Evolutionary conservation across 2,797 vertebrate genomes (phyloP).

Genomic region (Knipowitschia caucasica): DNA sequence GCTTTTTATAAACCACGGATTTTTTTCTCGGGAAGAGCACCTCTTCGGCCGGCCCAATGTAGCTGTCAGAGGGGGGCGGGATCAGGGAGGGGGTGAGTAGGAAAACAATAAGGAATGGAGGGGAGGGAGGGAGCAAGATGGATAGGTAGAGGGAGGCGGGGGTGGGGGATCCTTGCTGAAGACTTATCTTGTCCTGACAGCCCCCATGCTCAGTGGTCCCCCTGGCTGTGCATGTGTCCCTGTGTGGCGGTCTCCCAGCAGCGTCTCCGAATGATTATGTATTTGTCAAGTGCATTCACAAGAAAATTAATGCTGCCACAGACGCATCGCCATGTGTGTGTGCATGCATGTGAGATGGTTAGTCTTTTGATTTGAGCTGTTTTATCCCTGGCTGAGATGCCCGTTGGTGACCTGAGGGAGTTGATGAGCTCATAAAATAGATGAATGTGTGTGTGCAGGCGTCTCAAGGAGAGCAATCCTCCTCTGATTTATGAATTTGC

Average conservation of each 20-base stretch:
- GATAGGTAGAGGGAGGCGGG: too few species aligned
- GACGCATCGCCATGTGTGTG: conserved; percentile 53
- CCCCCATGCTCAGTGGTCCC: conserved; percentile 71
- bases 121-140: too few species aligned
- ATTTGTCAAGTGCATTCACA: conserved; percentile 74
- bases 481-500: conserved; percentile 58
- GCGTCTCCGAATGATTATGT: conserved; percentile 71
- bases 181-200: conserved; percentile 78
- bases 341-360: conserved; percentile 49
- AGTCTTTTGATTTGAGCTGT: conserved; percentile 65
- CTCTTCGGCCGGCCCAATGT: too few species aligned
- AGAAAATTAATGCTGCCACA: conserved; percentile 74
- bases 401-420: conserved; percentile 73
- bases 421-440: conserved; percentile 73
- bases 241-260: conserved; percentile 66
- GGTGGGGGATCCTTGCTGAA: conserved; percentile 53
- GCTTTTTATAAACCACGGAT: too few species aligned
- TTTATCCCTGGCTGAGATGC: conserved; percentile 61
- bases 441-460: conserved; percentile 29
- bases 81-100: too few species aligned
- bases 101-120: too few species aligned
- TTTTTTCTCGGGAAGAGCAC: too few species aligned
- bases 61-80: too few species aligned
- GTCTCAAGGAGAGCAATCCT: conserved; percentile 33
- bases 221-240: conserved; percentile 52